These are phyloP conservation scores for Hydrozoanthus tunicans DNA, from an alignment of 64 coral and sea anemone species.

Conservation along the genomic window DNA sequence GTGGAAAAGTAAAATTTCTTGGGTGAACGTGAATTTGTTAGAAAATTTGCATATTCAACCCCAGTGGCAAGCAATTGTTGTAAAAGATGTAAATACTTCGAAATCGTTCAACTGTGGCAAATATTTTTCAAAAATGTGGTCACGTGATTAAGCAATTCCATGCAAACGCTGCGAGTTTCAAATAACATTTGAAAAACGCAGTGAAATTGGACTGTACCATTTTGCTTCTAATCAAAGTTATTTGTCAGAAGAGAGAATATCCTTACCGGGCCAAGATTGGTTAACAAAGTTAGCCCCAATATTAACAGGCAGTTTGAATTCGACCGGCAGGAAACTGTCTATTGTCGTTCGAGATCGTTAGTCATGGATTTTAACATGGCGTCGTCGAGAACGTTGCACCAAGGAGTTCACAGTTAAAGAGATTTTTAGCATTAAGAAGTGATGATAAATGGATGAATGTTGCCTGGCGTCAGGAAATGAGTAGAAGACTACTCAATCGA, in stretches of 20 bases:
- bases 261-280: background rate
- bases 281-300: background rate
- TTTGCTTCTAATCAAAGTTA: constrained; percentile 1
- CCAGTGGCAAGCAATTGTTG: background rate
- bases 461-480: constrained; percentile 33
- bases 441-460: constrained; percentile 33
- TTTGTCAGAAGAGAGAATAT: background rate
- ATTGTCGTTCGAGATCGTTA: constrained; percentile 20
- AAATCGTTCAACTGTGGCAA: constrained; percentile 36
- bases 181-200: constrained; percentile 23
- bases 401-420: background rate
- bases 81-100: constrained; percentile 24
- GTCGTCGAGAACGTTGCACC: constrained; percentile 4
- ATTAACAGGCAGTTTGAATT: background rate
- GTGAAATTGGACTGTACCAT: background rate
- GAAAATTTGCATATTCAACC: constrained; percentile 2
- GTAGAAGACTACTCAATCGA: constrained; percentile 43
- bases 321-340: constrained; percentile 2
- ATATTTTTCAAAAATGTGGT: constrained; percentile 48
- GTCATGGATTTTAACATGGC: constrained; percentile 40
- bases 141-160: constrained; percentile 46
- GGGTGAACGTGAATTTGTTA: constrained; percentile 5
- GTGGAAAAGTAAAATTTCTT: constrained; percentile 4
- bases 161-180: constrained; percentile 42
- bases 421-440: background rate